Percentiles rank a stretch among this genome's conserved stretches.
These are phyloP conservation scores for Augochlora pura DNA, from an alignment of 1,140 invertebrate species.

Conservation along the genomic window DNA sequence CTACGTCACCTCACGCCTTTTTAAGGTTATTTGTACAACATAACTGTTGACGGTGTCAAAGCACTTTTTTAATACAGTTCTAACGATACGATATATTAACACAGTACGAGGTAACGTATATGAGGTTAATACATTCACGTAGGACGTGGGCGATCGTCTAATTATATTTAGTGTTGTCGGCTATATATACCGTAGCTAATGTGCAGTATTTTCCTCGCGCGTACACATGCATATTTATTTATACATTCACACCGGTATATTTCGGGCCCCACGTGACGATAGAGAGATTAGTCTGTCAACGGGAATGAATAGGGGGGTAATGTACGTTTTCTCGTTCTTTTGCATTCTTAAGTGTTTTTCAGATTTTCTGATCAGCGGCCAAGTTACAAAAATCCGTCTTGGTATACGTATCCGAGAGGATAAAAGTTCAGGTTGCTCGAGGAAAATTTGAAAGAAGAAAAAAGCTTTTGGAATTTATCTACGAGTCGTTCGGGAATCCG, in stretches of 20 bases:
- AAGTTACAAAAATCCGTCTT: no score
- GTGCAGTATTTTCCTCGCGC: background rate
- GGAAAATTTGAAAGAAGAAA: no score
- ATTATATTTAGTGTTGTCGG: background rate
- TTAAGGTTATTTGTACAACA: no score
- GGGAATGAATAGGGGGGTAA: no score
- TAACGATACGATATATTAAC: background rate
- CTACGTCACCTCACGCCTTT: no score
- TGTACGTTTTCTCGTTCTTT: no score
- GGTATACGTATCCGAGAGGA: no score
- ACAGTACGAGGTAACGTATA: background rate
- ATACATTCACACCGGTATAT: background rate
- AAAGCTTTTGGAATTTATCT: conserved; percentile 10
- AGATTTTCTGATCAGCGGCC: no score
- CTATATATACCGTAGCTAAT: background rate
- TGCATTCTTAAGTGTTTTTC: no score
- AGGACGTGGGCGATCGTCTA: background rate
- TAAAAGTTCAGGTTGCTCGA: no score
- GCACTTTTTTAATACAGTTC: background rate
- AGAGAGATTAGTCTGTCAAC: background rate
- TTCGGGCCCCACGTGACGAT: background rate
- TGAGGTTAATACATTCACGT: background rate
- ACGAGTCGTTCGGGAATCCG: background rate
- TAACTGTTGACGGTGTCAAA: no score
- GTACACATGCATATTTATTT: background rate